A percentile compares a stretch with the other conserved stretches of the same genome.
These are phyloP conservation scores for Loripinus fragilis DNA, from an alignment of 2,888 invertebrate genomes.

Conservation along the genomic window DNA sequence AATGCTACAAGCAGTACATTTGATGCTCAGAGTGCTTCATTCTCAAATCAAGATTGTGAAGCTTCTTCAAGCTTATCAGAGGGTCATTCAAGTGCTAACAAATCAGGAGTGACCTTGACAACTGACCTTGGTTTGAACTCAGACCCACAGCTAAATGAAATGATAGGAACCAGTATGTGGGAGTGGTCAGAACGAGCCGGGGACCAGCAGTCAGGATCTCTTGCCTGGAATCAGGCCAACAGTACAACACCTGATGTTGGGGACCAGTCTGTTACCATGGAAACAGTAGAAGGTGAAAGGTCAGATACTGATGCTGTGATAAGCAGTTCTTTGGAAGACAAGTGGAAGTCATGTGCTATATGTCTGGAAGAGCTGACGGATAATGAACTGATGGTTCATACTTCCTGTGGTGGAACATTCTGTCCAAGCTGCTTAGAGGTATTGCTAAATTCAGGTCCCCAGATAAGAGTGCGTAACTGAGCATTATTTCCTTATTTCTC, in stretches of 20 bases:
- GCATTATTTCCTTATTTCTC: too few relatives aligned
- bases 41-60: neutral
- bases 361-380: conserved; percentile 87
- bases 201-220: neutral
- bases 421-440: conserved; percentile 87
- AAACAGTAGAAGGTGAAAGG: conserved; percentile 4
- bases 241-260: neutral
- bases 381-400: conserved; percentile 85
- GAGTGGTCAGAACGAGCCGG: conserved; percentile 47
- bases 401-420: conserved; percentile 86
- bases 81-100: neutral
- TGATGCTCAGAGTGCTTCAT: neutral
- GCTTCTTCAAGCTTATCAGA: neutral
- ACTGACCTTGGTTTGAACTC: conserved; percentile 9
- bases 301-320: conserved; percentile 11
- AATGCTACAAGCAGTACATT: conserved; percentile 13
- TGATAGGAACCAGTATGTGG: conserved; percentile 66
- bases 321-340: conserved; percentile 58
- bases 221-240: neutral
- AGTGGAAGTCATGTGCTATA: conserved; percentile 85
- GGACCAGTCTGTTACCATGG: conserved; percentile 16
- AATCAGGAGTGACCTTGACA: neutral
- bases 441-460: too few relatives aligned
- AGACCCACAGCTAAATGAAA: conserved; percentile 14
- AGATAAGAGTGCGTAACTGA: too few relatives aligned